Conservation (phyloP, 2,113 vertebrate species). For the Gracilinanus agilis region DNA sequence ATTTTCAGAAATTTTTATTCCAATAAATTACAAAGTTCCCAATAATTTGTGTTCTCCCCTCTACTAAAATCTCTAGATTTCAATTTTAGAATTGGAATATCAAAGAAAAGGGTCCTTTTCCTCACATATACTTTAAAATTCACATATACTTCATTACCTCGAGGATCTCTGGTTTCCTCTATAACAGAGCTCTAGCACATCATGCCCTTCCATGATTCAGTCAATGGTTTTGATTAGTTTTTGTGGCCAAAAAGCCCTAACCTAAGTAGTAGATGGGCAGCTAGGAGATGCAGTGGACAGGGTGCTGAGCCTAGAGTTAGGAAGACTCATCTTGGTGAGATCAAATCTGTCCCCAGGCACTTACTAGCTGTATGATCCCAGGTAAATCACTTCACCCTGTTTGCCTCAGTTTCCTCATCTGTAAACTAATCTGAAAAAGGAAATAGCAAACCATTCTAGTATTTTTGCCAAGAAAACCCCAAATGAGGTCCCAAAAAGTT, state of each 20-base stretch:
- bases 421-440: too few species aligned
- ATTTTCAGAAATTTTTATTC: background rate
- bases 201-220: background rate
- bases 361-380: too few species aligned
- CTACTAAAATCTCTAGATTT: background rate
- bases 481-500: too few species aligned
- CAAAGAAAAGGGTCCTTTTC: background rate
- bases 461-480: too few species aligned
- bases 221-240: background rate
- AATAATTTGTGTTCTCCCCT: background rate
- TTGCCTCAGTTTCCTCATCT: too few species aligned
- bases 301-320: too few species aligned
- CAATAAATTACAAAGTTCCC: background rate
- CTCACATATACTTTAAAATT: background rate
- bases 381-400: too few species aligned
- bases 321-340: too few species aligned
- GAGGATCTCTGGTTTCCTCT: background rate
- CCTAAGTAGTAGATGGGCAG: background rate
- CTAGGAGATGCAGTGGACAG: too few species aligned
- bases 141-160: background rate
- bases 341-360: too few species aligned
- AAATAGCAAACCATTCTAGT: too few species aligned
- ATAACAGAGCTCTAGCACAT: background rate
- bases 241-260: background rate
- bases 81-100: background rate